Evolutionary conservation across 2,888 invertebrate genomes (phyloP).

Genomic region (Caenorhabditis afra): DNA sequence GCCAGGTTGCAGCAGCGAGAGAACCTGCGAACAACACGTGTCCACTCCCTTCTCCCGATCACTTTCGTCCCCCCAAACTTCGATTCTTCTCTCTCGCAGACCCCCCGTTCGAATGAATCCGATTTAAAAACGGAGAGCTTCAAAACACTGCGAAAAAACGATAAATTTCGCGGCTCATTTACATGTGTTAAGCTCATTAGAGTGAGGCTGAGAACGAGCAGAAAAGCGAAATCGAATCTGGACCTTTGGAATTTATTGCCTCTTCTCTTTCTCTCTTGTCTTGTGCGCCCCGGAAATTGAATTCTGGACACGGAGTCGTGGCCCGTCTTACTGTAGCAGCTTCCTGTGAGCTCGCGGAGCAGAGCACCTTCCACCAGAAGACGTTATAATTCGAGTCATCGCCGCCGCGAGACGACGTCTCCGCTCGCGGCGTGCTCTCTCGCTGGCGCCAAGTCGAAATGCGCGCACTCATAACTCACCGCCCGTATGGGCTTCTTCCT

Average conservation of each 20-base stretch:
- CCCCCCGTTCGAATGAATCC: constrained; percentile 12
- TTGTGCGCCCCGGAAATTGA: constrained; percentile 29
- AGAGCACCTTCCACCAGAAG: background rate
- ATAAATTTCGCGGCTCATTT: constrained; percentile 48
- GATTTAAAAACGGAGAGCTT: constrained; percentile 12
- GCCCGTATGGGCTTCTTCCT: constrained; percentile 48
- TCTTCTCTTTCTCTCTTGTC: background rate
- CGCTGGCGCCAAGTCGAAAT: constrained; percentile 49
- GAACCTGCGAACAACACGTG: no score
- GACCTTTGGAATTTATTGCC: constrained; percentile 53
- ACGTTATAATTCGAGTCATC: constrained; percentile 29
- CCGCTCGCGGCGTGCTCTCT: constrained; percentile 6
- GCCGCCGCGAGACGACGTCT: constrained; percentile 38
- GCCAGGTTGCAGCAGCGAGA: no score
- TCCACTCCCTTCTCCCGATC: no score
- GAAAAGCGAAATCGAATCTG: constrained; percentile 30
- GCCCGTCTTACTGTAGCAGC: constrained; percentile 13
- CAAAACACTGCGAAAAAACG: constrained; percentile 26
- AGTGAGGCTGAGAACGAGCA: background rate
- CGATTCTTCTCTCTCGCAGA: no score
- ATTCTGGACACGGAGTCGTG: constrained; percentile 19
- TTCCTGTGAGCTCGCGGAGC: no score
- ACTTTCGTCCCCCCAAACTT: no score
- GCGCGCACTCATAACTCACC: constrained; percentile 32
- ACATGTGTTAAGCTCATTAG: constrained; percentile 55